A percentile compares a stretch with the other conserved stretches of the same genome.
Evolutionary conservation across 2,888 invertebrate genomes (phyloP).

Genomic region (Catocala nupta): DNA sequence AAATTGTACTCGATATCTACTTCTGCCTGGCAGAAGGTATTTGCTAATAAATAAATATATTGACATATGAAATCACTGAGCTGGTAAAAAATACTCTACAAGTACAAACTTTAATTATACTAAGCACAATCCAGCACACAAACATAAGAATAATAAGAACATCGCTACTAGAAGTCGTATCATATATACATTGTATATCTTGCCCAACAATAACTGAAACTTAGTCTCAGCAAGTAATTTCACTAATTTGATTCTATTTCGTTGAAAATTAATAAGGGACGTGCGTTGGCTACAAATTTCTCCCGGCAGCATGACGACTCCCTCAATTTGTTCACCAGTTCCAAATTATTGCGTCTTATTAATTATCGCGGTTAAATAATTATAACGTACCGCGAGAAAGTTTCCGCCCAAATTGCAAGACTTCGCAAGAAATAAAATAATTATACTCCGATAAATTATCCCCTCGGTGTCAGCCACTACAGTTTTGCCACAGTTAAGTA

Average conservation of each 20-base stretch:
- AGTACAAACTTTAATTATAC: too few species aligned
- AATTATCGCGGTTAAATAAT: conserved; percentile 71
- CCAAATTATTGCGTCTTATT: conserved; percentile 70
- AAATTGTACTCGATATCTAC: too few species aligned
- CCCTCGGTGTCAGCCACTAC: conserved; percentile 41
- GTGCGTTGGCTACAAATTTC: conserved; percentile 59
- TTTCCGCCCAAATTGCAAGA: conserved; percentile 51
- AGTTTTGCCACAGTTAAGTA: conserved; percentile 55
- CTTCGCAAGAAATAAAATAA: conserved; percentile 58
- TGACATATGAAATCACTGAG: too few species aligned
- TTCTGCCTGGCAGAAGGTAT: too few species aligned
- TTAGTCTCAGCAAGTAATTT: conserved; percentile 60
- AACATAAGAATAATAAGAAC: neutral
- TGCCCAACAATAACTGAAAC: conserved; percentile 44
- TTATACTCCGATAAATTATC: conserved; percentile 54
- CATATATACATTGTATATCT: neutral
- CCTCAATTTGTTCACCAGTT: conserved; percentile 62
- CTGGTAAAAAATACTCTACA: too few species aligned
- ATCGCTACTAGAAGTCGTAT: neutral
- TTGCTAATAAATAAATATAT: too few species aligned
- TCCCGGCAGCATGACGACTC: conserved; percentile 58
- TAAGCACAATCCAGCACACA: neutral
- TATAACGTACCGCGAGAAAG: conserved; percentile 53
- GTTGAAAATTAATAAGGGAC: conserved; percentile 73
- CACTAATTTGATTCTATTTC: conserved; percentile 72